These are phyloP conservation scores for Labeo rohita DNA, from an alignment of 2,113 vertebrate genomes.

Conservation along the genomic window DNA sequence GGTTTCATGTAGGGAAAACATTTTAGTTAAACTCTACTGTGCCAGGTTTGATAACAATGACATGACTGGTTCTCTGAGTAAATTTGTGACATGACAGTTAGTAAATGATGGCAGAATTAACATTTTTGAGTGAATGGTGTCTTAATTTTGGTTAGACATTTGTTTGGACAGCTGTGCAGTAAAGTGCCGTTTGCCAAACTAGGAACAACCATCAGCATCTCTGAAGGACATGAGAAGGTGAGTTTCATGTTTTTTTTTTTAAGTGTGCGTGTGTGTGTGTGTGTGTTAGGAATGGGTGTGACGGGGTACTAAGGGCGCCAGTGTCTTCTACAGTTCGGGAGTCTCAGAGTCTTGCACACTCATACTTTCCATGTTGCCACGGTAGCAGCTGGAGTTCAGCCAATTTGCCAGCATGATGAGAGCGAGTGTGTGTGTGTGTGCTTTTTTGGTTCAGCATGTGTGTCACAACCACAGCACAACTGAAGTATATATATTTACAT, in stretches of 20 bases:
- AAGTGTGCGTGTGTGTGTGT: not conserved
- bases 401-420: conserved; percentile 6
- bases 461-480: conserved; percentile 43
- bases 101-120: conserved; percentile 1
- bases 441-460: conserved; percentile 31
- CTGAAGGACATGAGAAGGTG: not conserved
- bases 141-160: not conserved
- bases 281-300: not conserved
- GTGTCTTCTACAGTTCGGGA: conserved; percentile 2
- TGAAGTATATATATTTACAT: not conserved
- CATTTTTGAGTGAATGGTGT: not conserved
- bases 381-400: conserved; percentile 42
- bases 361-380: conserved; percentile 39
- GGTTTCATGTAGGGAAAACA: too few relatives aligned
- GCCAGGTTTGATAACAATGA: not conserved
- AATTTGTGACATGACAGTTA: not conserved
- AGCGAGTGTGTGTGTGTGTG: conserved; percentile 12
- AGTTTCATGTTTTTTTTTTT: not conserved
- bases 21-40: not conserved
- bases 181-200: not conserved
- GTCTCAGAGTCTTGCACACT: not conserved
- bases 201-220: not conserved
- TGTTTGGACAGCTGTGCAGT: conserved; percentile 7
- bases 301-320: not conserved
- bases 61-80: not conserved